These are phyloP conservation scores for Zootoca vivipara DNA, from an alignment of 2,113 vertebrate genomes.

Conservation along the genomic window DNA sequence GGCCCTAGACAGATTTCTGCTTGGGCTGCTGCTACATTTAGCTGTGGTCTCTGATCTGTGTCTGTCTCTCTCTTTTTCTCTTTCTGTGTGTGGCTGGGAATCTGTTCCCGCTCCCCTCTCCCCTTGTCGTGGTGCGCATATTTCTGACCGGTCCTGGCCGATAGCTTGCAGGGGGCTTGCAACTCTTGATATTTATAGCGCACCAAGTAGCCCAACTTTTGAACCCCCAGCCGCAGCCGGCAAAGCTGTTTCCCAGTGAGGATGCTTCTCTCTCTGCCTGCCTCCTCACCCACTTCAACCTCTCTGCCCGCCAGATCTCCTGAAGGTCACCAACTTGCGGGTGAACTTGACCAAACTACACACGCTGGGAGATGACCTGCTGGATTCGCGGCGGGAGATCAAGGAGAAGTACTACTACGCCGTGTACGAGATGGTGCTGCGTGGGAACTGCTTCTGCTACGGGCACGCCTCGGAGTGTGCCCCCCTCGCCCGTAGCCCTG, in stretches of 20 bases:
- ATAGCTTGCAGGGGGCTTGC: neutral
- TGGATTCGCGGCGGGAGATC: slow-evolving; percentile 90
- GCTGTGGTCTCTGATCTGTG: neutral
- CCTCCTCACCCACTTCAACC: neutral
- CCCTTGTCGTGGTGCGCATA: neutral
- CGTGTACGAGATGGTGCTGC: slow-evolving; percentile 91
- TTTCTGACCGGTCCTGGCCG: neutral
- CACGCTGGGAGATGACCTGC: slow-evolving; percentile 93
- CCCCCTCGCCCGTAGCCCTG: slow-evolving; percentile 68
- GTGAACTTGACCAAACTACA: slow-evolving; percentile 96
- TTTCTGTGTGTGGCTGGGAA: neutral
- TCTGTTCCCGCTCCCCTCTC: neutral
- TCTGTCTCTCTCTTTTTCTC: too few relatives aligned
- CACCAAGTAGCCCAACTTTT: too few relatives aligned
- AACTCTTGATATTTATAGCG: neutral
- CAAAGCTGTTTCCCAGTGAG: neutral
- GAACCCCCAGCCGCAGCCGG: neutral
- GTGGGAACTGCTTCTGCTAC: slow-evolving; percentile 97
- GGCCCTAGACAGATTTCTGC: neutral
- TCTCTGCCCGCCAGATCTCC: slow-evolving; percentile 4
- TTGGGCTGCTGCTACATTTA: neutral
- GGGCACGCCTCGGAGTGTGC: slow-evolving; percentile 89
- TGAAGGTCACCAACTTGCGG: slow-evolving; percentile 89
- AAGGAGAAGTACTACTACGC: slow-evolving; percentile 97
- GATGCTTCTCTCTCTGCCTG: neutral